A percentile compares a stretch with the other conserved stretches of the same genome.
These are phyloP conservation scores for Hemitrygon akajei DNA, from an alignment of 2,797 vertebrate species.

Conservation along the genomic window DNA sequence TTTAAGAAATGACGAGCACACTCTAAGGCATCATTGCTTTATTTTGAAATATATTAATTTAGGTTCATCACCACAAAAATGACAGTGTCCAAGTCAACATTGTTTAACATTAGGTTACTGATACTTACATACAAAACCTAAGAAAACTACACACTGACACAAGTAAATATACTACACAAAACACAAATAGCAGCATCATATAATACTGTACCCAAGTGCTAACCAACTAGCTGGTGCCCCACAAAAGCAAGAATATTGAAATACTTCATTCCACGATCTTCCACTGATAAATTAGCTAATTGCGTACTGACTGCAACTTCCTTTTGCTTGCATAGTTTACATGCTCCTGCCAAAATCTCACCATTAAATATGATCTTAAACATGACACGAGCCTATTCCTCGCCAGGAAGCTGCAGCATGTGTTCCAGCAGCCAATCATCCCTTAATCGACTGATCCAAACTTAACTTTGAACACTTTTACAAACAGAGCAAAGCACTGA, in stretches of 20 bases:
- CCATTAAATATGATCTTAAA: too few species aligned
- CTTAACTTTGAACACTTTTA: not conserved
- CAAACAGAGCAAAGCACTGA: not conserved
- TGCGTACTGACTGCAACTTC: not conserved
- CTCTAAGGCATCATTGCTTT: constrained; percentile 30
- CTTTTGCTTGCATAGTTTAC: not conserved
- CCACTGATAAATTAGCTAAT: not conserved
- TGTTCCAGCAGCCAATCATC: not conserved
- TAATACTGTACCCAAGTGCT: not conserved
- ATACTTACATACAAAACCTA: not conserved
- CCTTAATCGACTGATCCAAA: not conserved
- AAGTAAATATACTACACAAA: constrained; percentile 6
- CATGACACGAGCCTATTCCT: not conserved
- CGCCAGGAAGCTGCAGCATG: not conserved
- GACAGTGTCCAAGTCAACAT: not conserved
- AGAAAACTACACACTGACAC: not conserved
- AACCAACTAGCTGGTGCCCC: not conserved
- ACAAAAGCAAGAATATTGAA: too few species aligned
- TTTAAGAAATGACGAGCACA: not conserved
- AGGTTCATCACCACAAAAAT: not conserved
- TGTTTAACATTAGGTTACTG: not conserved
- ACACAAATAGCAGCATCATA: not conserved
- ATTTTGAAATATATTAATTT: constrained; percentile 23
- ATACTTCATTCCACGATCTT: too few species aligned
- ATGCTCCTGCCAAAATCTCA: too few species aligned